Conservation (phyloP, 1,140 invertebrate genomes). For the Stenopsyche tienmushanensis region DNA sequence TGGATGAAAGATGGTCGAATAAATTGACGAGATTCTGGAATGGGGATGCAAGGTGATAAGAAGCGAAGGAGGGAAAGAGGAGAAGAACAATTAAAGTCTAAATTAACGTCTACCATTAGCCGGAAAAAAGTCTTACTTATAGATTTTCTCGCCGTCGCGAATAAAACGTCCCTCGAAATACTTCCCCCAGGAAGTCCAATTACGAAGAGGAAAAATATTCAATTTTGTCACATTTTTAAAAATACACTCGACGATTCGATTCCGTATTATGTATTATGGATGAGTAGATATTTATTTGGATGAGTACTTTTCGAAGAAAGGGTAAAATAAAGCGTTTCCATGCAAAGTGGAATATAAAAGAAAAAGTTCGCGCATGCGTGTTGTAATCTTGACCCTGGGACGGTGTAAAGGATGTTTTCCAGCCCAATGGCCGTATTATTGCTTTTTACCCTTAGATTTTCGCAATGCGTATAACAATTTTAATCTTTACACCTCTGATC, state of each 20-base stretch:
- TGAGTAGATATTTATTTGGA: too few species aligned
- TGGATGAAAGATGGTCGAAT: conserved; percentile 9
- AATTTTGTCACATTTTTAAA: too few species aligned
- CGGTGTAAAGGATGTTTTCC: conserved; percentile 13
- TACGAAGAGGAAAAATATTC: neutral
- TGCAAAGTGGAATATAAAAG: too few species aligned
- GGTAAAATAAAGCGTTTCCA: too few species aligned
- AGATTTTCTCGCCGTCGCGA: neutral
- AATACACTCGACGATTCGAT: too few species aligned
- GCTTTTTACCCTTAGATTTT: neutral
- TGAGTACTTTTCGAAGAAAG: too few species aligned
- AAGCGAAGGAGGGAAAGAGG: conserved; percentile 4
- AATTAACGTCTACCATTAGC: conserved; percentile 19
- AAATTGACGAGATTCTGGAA: conserved; percentile 10
- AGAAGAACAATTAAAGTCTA: conserved; percentile 22
- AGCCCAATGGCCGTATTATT: conserved; percentile 10
- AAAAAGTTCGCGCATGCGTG: too few species aligned
- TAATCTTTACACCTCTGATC: too few species aligned
- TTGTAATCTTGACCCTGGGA: conserved; percentile 7
- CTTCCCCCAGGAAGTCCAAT: neutral
- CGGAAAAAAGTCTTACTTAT: neutral
- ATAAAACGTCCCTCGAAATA: neutral
- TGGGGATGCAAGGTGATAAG: conserved; percentile 3
- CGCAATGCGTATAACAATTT: too few species aligned
- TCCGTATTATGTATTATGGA: too few species aligned